phyloP scores from a whole-genome alignment of 2,888 invertebrate species.

The Mamestra brassicae region DNA sequence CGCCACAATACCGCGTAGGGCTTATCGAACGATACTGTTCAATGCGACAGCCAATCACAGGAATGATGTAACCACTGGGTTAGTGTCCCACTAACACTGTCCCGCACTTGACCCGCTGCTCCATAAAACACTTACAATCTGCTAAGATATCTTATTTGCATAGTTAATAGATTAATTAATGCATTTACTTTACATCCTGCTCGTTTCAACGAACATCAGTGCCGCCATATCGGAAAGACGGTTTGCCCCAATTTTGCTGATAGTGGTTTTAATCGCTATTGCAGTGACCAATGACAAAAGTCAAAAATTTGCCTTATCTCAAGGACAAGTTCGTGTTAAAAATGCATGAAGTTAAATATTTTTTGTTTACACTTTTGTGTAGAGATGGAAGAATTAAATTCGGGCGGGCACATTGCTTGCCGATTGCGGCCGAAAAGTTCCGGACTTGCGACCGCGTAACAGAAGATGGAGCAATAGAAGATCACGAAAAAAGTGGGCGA shows the following conservation, averaged over 20 bases:
- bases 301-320: neutral
- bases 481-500: too few species aligned
- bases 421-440: too few species aligned
- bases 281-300: neutral
- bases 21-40: constrained; percentile 7
- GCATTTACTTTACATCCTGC: constrained; percentile 6
- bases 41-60: constrained; percentile 8
- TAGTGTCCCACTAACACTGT: constrained; percentile 26
- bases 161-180: constrained; percentile 3
- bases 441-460: too few species aligned
- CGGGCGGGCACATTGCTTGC: too few species aligned
- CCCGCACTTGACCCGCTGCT: constrained; percentile 38
- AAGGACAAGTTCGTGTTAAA: neutral
- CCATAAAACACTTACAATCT: neutral
- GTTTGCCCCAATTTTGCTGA: constrained; percentile 22
- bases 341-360: constrained; percentile 1
- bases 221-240: constrained; percentile 4
- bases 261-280: neutral
- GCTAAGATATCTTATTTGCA: constrained; percentile 20
- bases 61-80: constrained; percentile 21
- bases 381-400: too few species aligned
- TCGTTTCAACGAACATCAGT: neutral
- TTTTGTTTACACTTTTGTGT: too few species aligned
- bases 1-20: neutral
- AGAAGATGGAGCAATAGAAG: too few species aligned